Base-by-base conservation (phyloP, 1,140 invertebrate genomes). In the Camponotus pennsylvanicus region DNA sequence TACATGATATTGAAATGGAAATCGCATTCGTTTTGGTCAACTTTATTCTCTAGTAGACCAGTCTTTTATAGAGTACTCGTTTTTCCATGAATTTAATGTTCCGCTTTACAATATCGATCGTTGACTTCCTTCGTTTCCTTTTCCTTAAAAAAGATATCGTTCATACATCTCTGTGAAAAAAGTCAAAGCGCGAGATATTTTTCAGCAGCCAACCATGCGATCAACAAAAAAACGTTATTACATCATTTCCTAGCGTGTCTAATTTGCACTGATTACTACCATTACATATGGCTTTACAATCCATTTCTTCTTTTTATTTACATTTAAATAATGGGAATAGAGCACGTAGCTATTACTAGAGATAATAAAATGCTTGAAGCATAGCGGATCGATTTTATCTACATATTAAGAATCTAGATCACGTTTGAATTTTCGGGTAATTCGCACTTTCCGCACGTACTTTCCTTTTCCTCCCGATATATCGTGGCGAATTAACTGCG, bases 71-170 rank as follows among this genome's bases (percentile, higher is more conserved):
- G 49, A 52, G 83, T 78, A 67, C 40, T 32, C 49, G 37, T 78
- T 85, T 85, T 85, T 78, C 73, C 83, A 85, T 69, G 37, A 66
- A 64, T 63, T 78, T 67, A 55, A 78, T 66, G 83, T 67, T 85
- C 73, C 73, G 63, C 42, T 76, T 64, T 52, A 52, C 18, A 64
- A 73, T 70, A 13, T 75, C 70, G 18, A 63, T 45, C 27, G 57
- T 18, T 27, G n/a, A 78, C 73, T 78, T 64, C 71, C 45, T 78
- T 85, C 59, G 73, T 59, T 49, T 45, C 21, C 37, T 85, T 78
- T 85, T 7, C 64, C 32, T 42, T 55, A 67, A 52, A 40, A 45
- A 66, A 40, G 52, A 78, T 52, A 27, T 15, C 59, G 27, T 57
- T 52, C 42, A 32, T 8, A 32, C 32, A 18, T 37, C 37, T 66